phyloP scores from a whole-genome alignment of 2,797 vertebrate genomes.

The Danio kyathit region DNA sequence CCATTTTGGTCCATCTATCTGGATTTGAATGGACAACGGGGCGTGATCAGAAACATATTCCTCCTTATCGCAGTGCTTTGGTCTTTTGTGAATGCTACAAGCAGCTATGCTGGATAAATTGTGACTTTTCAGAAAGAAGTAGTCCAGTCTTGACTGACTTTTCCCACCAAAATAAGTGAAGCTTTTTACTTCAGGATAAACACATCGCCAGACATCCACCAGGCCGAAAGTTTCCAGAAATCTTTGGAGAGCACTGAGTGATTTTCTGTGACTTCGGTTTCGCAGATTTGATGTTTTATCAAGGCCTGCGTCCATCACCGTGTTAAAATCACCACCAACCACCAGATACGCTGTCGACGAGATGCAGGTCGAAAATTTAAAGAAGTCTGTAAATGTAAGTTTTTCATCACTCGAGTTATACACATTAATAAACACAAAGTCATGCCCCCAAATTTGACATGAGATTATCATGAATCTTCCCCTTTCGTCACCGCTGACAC shows the following conservation, averaged over 20 bases:
- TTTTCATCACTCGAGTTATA: slow-evolving; percentile 56
- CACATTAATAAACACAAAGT: slow-evolving; percentile 56
- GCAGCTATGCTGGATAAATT: slow-evolving; percentile 29
- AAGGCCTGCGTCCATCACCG: slow-evolving; percentile 44
- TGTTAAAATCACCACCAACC: slow-evolving; percentile 60
- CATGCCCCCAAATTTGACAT: slow-evolving; percentile 34
- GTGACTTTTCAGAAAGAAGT: slow-evolving; percentile 48
- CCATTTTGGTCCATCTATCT: slow-evolving; percentile 24
- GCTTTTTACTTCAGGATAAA: slow-evolving; percentile 48
- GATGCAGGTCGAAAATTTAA: background rate
- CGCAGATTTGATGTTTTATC: slow-evolving; percentile 54
- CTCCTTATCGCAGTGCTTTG: slow-evolving; percentile 27
- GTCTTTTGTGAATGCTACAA: slow-evolving; percentile 50
- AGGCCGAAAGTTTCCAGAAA: slow-evolving; percentile 42
- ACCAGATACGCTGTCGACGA: slow-evolving; percentile 8
- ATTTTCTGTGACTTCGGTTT: slow-evolving; percentile 48
- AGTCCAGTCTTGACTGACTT: slow-evolving; percentile 58
- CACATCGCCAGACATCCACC: slow-evolving; percentile 54
- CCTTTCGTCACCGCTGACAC: slow-evolving; percentile 34
- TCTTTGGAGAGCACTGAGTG: background rate
- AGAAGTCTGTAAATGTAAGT: slow-evolving; percentile 31
- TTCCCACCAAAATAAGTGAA: slow-evolving; percentile 56
- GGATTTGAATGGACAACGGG: slow-evolving; percentile 56
- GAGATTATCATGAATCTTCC: slow-evolving; percentile 49
- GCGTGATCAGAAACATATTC: slow-evolving; percentile 56